phyloP scores from a whole-genome alignment of 2,888 invertebrate species.

The Agrochola circellaris region DNA sequence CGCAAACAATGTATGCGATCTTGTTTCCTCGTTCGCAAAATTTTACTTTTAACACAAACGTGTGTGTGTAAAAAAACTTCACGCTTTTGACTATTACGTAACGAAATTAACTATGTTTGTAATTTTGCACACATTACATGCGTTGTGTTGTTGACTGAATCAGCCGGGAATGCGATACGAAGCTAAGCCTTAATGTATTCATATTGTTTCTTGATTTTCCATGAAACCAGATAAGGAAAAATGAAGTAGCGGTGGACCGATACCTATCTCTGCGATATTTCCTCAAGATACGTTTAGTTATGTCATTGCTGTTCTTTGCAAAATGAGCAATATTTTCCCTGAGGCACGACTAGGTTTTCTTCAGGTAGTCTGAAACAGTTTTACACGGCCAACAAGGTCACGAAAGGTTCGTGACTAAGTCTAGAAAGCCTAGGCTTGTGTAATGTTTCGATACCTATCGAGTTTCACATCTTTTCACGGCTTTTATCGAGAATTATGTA shows the following conservation, averaged over 20 bases:
- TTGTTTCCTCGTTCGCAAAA: constrained; percentile 78
- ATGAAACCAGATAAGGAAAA: constrained; percentile 60
- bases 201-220: constrained; percentile 49
- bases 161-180: constrained; percentile 32
- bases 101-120: constrained; percentile 52
- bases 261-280: constrained; percentile 36
- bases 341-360: constrained; percentile 54
- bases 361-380: constrained; percentile 67
- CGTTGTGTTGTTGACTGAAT: constrained; percentile 39
- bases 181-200: constrained; percentile 36
- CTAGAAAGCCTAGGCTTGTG: constrained; percentile 79
- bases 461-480: constrained; percentile 73
- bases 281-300: constrained; percentile 29
- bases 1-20: constrained; percentile 75
- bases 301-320: constrained; percentile 14
- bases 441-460: constrained; percentile 72
- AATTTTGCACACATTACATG: constrained; percentile 46
- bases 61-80: constrained; percentile 34
- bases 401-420: constrained; percentile 75
- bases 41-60: constrained; percentile 60
- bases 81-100: constrained; percentile 55
- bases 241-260: constrained; percentile 15
- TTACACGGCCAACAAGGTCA: constrained; percentile 74
- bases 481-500: constrained; percentile 67
- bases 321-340: constrained; percentile 38